Evolutionary conservation across 2,797 vertebrate species (phyloP), one percentile per base, ranked within the genome.

Genomic region (Enteromius viviparus): DNA sequence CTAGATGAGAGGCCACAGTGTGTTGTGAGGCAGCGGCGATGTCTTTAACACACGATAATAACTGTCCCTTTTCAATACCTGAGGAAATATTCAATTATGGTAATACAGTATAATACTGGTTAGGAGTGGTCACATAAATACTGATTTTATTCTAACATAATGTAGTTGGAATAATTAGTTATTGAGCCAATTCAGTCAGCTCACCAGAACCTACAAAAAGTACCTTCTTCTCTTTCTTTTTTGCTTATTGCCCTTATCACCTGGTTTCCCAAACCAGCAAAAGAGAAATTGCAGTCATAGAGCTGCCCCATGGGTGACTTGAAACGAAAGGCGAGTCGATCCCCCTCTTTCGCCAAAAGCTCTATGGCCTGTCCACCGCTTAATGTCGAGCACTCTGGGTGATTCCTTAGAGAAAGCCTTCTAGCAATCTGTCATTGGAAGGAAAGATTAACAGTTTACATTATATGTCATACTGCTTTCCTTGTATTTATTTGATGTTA

Each of bases 341-440:
- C 90, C 0, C 97, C 98, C 1, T 89, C 87, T 84, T 89, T 93
- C 11, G 98, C 97, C 85, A 99, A 89, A 79, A 95, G 92, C 89
- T 99, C 98, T 71, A 99, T 94, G 0, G 96, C 97, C 86, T 96
- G 94, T 17, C 98, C 98, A 12, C 98, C 98, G n/a, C 96, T 95
- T 85, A 99, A 92, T 1, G 88, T 80, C 17, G 89, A 91, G 89
- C 96, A 99, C 23, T 92, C 93, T 0, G 96, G 95, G 89, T 96
- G 96, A 84, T 93, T 96, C 12, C 81, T 88, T 69, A 99, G 92
- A 14, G 95, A 96, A 68, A 99, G 91, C 86, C 98, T 95, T 88
- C 98, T 94, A 14, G 96, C 97, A 78, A 99, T 94, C 98, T 99
- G 86, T 21, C 2, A 80, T 86, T 82, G 78, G 82, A 88, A 81